Conservation (phyloP, 2,888 invertebrate genomes). For the Caenorhabditis virilis region DNA sequence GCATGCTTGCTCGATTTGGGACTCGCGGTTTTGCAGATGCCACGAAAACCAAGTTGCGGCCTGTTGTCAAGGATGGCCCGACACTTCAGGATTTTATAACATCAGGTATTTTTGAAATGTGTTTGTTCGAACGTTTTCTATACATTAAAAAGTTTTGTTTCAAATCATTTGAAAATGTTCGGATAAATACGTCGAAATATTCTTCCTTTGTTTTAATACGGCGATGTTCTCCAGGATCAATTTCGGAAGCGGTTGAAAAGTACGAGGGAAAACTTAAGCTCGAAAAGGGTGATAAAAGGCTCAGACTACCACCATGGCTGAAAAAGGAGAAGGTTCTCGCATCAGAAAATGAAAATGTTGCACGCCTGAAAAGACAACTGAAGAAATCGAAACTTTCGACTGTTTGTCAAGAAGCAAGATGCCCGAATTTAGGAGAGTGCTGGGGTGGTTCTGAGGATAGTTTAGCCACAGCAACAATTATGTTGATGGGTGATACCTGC, state of each 20-base stretch:
- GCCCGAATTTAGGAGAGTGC: slow-evolving; percentile 78
- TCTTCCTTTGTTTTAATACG: neutral
- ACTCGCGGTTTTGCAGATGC: slow-evolving; percentile 38
- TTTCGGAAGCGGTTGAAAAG: slow-evolving; percentile 47
- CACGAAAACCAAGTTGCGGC: slow-evolving; percentile 22
- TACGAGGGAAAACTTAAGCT: slow-evolving; percentile 53
- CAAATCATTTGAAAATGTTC: too few species aligned
- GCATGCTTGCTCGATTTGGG: slow-evolving; percentile 34
- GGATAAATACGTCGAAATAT: too few species aligned
- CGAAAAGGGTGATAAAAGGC: slow-evolving; percentile 54
- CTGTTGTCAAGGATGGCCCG: slow-evolving; percentile 55
- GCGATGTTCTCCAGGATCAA: slow-evolving; percentile 17
- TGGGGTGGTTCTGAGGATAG: slow-evolving; percentile 86
- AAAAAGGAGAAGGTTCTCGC: slow-evolving; percentile 60
- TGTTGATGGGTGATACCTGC: slow-evolving; percentile 99
- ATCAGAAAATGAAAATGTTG: slow-evolving; percentile 55
- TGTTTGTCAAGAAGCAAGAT: slow-evolving; percentile 66
- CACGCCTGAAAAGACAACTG: slow-evolving; percentile 61
- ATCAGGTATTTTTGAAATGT: slow-evolving; percentile 31
- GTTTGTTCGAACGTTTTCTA: neutral
- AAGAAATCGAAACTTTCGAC: slow-evolving; percentile 64
- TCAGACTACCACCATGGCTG: slow-evolving; percentile 66
- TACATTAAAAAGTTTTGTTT: too few species aligned
- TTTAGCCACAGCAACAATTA: slow-evolving; percentile 94
- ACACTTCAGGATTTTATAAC: slow-evolving; percentile 61